Percentiles rank a stretch among this genome's conserved stretches.
These are phyloP conservation scores for Condylostylus longicornis DNA, from an alignment of 1,140 invertebrate species.

Conservation along the genomic window DNA sequence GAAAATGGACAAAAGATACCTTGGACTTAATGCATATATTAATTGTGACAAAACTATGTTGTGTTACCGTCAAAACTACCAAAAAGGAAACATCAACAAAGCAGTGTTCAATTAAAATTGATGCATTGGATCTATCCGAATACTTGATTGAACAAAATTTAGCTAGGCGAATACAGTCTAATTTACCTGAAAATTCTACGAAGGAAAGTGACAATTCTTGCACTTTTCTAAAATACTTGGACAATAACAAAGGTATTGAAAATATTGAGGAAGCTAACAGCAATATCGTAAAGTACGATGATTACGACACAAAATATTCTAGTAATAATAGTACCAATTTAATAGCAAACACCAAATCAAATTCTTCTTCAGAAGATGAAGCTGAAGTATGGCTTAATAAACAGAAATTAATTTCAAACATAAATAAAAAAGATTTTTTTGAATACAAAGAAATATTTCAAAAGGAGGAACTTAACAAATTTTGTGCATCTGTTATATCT, in stretches of 20 bases:
- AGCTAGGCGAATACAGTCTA: background rate
- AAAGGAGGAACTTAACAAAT: background rate
- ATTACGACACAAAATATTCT: background rate
- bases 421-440: background rate
- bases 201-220: background rate
- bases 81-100: constrained; percentile 6
- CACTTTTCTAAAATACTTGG: background rate
- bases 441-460: background rate
- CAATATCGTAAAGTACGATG: background rate
- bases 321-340: background rate
- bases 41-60: constrained; percentile 16
- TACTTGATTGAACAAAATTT: background rate
- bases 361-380: background rate
- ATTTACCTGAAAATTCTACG: background rate
- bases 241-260: background rate
- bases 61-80: constrained; percentile 11
- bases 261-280: background rate
- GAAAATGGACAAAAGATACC: constrained; percentile 3
- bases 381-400: background rate
- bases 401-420: background rate
- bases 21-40: constrained; percentile 16
- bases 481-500: too few relatives aligned
- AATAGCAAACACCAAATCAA: background rate
- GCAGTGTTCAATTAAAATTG: background rate
- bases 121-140: background rate